Evolutionary conservation across 1,140 invertebrate species (phyloP).

Genomic region (Cataglyphis hispanica): DNA sequence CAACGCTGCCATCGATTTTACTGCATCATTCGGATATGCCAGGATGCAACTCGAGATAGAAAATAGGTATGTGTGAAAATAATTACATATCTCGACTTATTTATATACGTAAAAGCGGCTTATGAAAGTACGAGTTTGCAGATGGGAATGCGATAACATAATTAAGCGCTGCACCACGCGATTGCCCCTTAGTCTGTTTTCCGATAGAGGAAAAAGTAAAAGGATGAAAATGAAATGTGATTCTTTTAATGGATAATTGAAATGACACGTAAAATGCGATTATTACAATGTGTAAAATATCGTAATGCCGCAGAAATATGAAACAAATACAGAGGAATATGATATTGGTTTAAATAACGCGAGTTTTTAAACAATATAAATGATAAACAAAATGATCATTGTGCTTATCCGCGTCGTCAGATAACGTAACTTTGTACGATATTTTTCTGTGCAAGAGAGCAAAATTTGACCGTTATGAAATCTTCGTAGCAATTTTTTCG

Average conservation of each 20-base stretch:
- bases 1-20: slow-evolving; percentile 27
- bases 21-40: slow-evolving; percentile 9
- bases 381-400: slow-evolving; percentile 2
- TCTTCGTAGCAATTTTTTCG: slow-evolving; percentile 47
- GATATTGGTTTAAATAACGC: neutral
- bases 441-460: neutral
- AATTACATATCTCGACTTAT: neutral
- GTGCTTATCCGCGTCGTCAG: neutral
- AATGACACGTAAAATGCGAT: slow-evolving; percentile 19
- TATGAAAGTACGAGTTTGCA: neutral
- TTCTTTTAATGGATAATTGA: neutral
- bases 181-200: neutral
- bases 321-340: neutral
- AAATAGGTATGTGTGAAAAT: slow-evolving; percentile 36
- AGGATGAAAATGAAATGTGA: neutral
- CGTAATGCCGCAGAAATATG: neutral
- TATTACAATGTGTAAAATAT: slow-evolving; percentile 17
- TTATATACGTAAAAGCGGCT: neutral
- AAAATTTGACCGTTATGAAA: slow-evolving; percentile 14
- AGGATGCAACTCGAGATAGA: slow-evolving; percentile 39
- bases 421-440: slow-evolving; percentile 16
- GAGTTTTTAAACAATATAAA: neutral
- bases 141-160: neutral
- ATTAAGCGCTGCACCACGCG: neutral
- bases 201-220: neutral